Base-by-base conservation (phyloP, 2,888 invertebrate species). In the Campoplex capitator region DNA sequence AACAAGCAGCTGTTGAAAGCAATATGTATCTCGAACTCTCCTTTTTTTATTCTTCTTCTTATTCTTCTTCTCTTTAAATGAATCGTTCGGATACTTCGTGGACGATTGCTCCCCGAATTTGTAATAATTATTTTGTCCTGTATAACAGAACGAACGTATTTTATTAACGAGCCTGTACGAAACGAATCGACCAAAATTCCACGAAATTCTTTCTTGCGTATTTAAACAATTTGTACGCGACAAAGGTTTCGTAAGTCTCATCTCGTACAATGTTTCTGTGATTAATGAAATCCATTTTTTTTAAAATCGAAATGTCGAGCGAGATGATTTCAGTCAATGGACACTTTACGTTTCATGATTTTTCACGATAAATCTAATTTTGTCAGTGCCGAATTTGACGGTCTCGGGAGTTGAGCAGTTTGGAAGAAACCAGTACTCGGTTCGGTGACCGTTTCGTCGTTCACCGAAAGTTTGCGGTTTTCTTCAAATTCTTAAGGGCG, bases 1-100 rank as follows among this genome's bases (percentile, higher is more conserved):
- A 83, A 83, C 75, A 48, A 79, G 86, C 86, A 86, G 83, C 86
- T 79, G 83, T 79, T 76, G 71, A 83, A 83, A 86, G 83, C 76
- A 86, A 80, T 73, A 80, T 83, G 76, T 86, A 48, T 83, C 68
- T 54, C 23, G 42, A 56, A 45, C 11, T 68, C 28, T 68, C 51
- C 58, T 58, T 13, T 8, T 67, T 9, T 23, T 32, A 45, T 65
- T 48, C 73, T 32, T 23, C 38, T 38, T 38, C 6, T 38, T 38
- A 54, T 16, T 76, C 18, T 18, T 32, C 65, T 67, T 48, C 73
- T 35, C 67, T 48, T 45, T 23, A 28, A 51, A 81, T 75, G 13
- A 74, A 80, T 65, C 38, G 70, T 32, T 42, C 38, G 16, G 16
- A 68, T 48, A 23, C 4, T 58, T 68, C 48, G 9, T n/a, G 3